These are phyloP conservation scores for Philhelius pedissequus DNA, from an alignment of 2,888 invertebrate species.

Conservation along the genomic window DNA sequence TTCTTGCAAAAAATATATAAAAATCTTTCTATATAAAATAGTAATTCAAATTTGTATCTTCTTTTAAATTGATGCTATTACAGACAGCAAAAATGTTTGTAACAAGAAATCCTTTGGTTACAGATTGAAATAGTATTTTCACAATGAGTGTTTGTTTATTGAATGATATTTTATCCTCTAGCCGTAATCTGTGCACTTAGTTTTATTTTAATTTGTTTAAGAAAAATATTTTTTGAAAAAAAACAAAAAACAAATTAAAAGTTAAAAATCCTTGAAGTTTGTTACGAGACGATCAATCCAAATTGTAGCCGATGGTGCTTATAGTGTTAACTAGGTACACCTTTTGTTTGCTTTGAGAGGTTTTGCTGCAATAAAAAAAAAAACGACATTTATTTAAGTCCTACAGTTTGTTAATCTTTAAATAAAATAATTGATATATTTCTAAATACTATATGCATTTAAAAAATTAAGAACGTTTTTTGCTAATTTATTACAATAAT, in stretches of 20 bases:
- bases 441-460: too few species aligned
- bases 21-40: not conserved
- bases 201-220: not conserved
- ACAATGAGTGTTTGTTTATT: not conserved
- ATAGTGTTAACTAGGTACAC: not conserved
- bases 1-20: not conserved
- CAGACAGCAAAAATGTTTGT: not conserved
- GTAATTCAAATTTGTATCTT: not conserved
- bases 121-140: not conserved
- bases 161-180: not conserved
- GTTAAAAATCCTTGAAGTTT: not conserved
- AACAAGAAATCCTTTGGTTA: not conserved
- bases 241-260: not conserved
- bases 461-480: too few species aligned
- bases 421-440: not conserved
- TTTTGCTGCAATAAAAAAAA: not conserved
- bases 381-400: not conserved
- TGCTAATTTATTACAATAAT: too few species aligned
- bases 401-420: not conserved
- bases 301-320: not conserved
- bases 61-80: not conserved
- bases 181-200: not conserved
- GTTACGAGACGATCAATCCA: not conserved
- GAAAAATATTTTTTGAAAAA: not conserved
- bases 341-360: not conserved